phyloP scores from a whole-genome alignment of 2,113 vertebrate genomes.

The Amazona guildingii region DNA sequence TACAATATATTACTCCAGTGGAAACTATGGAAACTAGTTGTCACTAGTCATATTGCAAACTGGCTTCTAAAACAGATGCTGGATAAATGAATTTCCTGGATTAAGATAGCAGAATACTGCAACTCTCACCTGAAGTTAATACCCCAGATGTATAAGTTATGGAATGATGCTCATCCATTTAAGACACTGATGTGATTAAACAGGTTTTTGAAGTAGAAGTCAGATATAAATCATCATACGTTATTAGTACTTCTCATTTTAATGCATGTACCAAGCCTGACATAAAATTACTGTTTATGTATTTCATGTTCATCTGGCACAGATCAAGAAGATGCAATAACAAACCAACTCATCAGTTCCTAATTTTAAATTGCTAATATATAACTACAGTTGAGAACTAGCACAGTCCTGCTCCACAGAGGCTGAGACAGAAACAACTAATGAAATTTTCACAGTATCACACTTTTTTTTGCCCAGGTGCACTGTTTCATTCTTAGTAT shows the following conservation, averaged over 20 bases:
- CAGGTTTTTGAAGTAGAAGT: neutral
- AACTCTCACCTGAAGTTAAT: constrained; percentile 49
- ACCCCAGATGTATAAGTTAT: constrained; percentile 24
- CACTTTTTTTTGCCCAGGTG: neutral
- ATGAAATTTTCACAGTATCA: neutral
- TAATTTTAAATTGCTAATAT: neutral
- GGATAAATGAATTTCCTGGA: constrained; percentile 66
- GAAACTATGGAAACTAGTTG: constrained; percentile 34
- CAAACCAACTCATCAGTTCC: neutral
- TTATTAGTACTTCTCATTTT: neutral
- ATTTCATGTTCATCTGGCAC: neutral
- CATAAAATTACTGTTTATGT: neutral
- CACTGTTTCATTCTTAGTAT: neutral
- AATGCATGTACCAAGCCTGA: neutral
- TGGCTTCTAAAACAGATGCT: constrained; percentile 68
- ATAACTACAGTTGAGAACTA: neutral
- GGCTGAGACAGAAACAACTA: neutral
- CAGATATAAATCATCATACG: neutral
- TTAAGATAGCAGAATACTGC: constrained; percentile 50
- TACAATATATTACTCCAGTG: constrained; percentile 22
- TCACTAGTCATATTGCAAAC: constrained; percentile 46
- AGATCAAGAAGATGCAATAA: neutral
- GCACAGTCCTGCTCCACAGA: neutral
- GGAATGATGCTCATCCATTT: constrained; percentile 3
- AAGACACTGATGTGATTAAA: constrained; percentile 12